A percentile compares a stretch with the other conserved stretches of the same genome.
These are phyloP conservation scores for Thaumatotibia leucotreta DNA, from an alignment of 1,140 invertebrate species.

Conservation along the genomic window DNA sequence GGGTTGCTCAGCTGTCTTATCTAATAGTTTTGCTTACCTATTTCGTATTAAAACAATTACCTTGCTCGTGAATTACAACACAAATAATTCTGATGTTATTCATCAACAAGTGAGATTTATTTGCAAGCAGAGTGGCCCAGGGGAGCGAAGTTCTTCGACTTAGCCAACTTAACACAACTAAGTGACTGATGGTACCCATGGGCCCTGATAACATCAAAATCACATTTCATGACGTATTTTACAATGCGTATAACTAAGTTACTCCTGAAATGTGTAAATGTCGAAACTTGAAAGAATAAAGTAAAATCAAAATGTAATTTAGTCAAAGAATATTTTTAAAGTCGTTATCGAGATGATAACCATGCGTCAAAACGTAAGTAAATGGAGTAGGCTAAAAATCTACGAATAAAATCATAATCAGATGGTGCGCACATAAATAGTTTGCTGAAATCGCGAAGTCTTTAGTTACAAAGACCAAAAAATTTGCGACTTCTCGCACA, in stretches of 20 bases:
- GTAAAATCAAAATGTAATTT: background rate
- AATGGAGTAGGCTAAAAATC: too few relatives aligned
- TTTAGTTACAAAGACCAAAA: too few relatives aligned
- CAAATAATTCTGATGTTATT: constrained; percentile 18
- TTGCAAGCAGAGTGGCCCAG: background rate
- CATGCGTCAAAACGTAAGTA: too few relatives aligned
- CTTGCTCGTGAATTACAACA: background rate
- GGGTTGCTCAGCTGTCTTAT: too few relatives aligned
- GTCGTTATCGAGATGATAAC: background rate
- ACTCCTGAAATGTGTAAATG: background rate
- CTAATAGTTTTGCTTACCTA: too few relatives aligned
- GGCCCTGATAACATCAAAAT: constrained; percentile 28
- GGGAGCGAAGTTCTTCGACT: constrained; percentile 25
- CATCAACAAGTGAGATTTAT: constrained; percentile 18
- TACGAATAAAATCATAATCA: too few relatives aligned
- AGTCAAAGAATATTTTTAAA: too few relatives aligned
- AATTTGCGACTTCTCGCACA: too few relatives aligned
- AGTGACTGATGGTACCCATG: constrained; percentile 34
- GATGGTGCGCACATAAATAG: too few relatives aligned
- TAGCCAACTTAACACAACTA: constrained; percentile 27
- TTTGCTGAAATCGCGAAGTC: too few relatives aligned
- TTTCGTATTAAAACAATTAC: too few relatives aligned
- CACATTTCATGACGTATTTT: constrained; percentile 21
- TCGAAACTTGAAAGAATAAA: background rate
- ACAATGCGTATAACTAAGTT: background rate